Evolutionary conservation across 2,888 invertebrate species (phyloP), one percentile per base, ranked within the genome.

Genomic region (Corbicula japonica): DNA sequence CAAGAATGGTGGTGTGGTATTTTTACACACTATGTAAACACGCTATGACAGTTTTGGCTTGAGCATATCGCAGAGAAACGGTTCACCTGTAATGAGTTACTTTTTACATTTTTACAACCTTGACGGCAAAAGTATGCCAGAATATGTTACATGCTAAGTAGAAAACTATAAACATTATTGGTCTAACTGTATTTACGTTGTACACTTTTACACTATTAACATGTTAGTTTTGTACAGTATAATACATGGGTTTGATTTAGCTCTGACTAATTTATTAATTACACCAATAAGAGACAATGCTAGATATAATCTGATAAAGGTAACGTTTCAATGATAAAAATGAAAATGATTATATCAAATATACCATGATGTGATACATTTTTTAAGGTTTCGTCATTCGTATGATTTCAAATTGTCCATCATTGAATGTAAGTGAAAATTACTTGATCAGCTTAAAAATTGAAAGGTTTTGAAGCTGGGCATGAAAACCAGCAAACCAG

Each of bases 61-160:
- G 50, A 65, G 65, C 65, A 65, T 50, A 65, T 23, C 15, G 50
- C 28, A 6, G 35, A 30, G 21, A 35, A 26, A 35, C 34, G 52
- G 26, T 54, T 54, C 54, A n/a, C 65, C 34, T 52, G 26, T 35
- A 28, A 32, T 35, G 34, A 32, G 26, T 38, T 56, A 8, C 48
- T 62, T 65, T 65, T 35, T 65, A 65, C 65, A 69, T 69, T 69
- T 69, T 58, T 69, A 69, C 69, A 69, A 69, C 69, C 69, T 69
- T 50, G 26, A 48, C 26, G 58, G 58, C 58, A 69, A 58, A 46
- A 21, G 58, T 4, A 3, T 69, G 69, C 69, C 58, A 46, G 32
- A 46, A 44, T 65, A 65, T 65, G 28, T 48, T 34, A 48, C 48
- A 30, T 48, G 21, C 46, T 48, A 58, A 32, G 44, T 56, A 68